Percentiles rank a stretch among this genome's conserved stretches.
Conservation (phyloP, 2,888 invertebrate genomes). For the Lepidocyrtoides sp. region DNA sequence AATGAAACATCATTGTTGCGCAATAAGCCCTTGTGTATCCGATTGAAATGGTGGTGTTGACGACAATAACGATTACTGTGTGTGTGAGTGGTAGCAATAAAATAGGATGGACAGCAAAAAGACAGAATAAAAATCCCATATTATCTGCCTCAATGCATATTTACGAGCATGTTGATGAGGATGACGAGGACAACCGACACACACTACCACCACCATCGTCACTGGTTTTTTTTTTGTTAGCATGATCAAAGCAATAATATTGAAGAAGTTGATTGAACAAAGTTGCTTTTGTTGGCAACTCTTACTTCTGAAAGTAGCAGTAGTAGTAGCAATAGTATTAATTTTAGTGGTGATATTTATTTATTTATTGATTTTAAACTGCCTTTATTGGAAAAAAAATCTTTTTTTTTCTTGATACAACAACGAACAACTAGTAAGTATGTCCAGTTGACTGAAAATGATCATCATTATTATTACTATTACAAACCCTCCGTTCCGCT, state of each 20-base stretch:
- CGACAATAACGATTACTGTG: slow-evolving; percentile 27
- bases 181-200: background rate
- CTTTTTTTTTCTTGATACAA: background rate
- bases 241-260: slow-evolving; percentile 1
- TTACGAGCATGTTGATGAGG: background rate
- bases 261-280: background rate
- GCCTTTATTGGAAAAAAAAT: slow-evolving; percentile 44
- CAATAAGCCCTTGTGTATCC: background rate
- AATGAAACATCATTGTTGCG: background rate
- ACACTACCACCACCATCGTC: background rate
- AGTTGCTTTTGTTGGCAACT: background rate
- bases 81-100: slow-evolving; percentile 42
- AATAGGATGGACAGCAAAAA: slow-evolving; percentile 54
- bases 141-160: slow-evolving; percentile 28
- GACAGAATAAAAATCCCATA: slow-evolving; percentile 35
- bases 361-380: slow-evolving; percentile 55
- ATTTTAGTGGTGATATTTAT: slow-evolving; percentile 11
- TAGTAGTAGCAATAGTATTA: background rate
- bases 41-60: slow-evolving; percentile 28
- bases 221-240: background rate
- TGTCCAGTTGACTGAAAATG: background rate
- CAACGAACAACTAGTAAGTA: background rate
- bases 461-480: too few species aligned
- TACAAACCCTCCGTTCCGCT: background rate
- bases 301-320: background rate